Base-by-base conservation (phyloP, 2,888 invertebrate genomes). In the Lycocerus yunnanus region DNA sequence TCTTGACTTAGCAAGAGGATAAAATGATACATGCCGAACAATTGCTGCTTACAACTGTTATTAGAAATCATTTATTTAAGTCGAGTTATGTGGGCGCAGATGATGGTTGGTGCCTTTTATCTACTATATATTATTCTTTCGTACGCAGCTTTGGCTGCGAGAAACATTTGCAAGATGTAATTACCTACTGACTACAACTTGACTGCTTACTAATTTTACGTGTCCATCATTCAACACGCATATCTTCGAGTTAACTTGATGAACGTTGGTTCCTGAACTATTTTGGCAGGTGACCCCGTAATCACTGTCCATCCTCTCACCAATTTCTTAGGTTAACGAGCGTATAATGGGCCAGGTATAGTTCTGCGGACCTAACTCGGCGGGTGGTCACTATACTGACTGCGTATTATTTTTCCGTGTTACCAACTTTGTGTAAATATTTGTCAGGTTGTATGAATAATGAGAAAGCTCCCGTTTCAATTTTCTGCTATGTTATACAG, bases 401-500 rank as follows among this genome's bases (percentile, higher is more conserved):
- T 58, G 58, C 66, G 78, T 76, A 78, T 78, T 78, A 77, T 79
- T 80, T 75, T 80, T 80, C 79, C 78, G 78, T 77, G 78, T 79
- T 79, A 79, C 81, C 80, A 79, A 78, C 78, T 84, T 83, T 82
- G 81, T 83, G 83, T 82, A 83, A 83, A 83, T 83, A 84, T 83
- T 84, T 83, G 82, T 82, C 81, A 82, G 81, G 78, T 81, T 76
- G 78, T 80, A 83, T 84, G 83, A 84, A 83, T 84, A 83, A 84
- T 84, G 84, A 84, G 81, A 60, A 74, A 77, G 84, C 83, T 84
- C 82, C 82, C 81, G 84, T 81, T 84, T 83, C 81, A 81, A 80
- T 83, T 82, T 82, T 80, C 79, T 77, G 78, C 76, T 73, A 43
- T 27, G 43, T 43, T 43, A 43, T 43, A n/a, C n/a, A 65, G 67